Conservation (phyloP, 2,113 vertebrate genomes). For the Forbesichthys papilliferus region DNA sequence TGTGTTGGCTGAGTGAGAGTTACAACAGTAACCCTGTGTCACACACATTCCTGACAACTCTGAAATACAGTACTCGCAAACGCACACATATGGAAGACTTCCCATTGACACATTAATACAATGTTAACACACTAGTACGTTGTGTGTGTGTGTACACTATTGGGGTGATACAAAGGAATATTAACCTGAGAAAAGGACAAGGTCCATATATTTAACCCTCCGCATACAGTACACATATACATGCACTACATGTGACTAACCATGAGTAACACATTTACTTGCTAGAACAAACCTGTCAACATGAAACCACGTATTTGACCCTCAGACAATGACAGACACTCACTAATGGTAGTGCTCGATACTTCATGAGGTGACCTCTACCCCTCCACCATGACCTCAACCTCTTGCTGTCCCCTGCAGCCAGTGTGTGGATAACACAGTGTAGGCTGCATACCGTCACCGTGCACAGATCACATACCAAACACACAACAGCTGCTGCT, state of each 20-base stretch:
- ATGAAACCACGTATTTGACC: no score
- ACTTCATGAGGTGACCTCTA: not conserved
- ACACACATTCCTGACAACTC: no score
- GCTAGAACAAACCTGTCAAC: no score
- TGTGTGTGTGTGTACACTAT: not conserved
- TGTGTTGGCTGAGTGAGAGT: not conserved
- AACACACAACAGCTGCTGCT: constrained; percentile 55
- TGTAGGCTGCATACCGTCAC: constrained; percentile 20
- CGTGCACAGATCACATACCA: constrained; percentile 30
- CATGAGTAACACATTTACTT: no score
- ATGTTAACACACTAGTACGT: not conserved
- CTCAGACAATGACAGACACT: not conserved
- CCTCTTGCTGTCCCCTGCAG: constrained; percentile 14
- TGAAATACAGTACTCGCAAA: no score
- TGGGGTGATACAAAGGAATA: not conserved
- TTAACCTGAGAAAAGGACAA: not conserved
- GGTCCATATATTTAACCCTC: not conserved
- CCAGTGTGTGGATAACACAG: constrained; percentile 30
- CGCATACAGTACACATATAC: not conserved
- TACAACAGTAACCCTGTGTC: no score
- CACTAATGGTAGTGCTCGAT: not conserved
- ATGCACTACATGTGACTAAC: no score
- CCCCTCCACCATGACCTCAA: not conserved
- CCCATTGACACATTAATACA: no score
- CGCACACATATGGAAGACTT: no score